Evolutionary conservation across 2,113 vertebrate species (phyloP), one percentile per base, ranked within the genome.

Genomic region (Atherinomorus stipes): DNA sequence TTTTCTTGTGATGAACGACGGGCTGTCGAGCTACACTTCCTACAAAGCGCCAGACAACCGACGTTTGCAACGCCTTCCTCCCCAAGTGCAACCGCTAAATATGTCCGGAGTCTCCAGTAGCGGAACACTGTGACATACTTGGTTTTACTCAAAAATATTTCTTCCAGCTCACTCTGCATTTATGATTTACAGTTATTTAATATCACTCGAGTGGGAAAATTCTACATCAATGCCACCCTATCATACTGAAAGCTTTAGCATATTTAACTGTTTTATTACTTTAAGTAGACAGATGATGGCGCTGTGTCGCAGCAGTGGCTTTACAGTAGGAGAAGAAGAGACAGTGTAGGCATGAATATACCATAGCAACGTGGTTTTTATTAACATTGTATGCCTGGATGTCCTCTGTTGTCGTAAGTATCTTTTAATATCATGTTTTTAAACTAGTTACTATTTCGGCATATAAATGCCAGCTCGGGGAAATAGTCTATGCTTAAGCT

Each of bases 11-110:
- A 0, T n/a, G 21, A 49, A 22, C 28, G 74, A 71, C 19, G 12
- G 42, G 67, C 38, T 52, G 16, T 12, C 18, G 11, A 54, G 4
- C 34, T 21, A 28, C 40, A 73, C 67, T 74, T 79, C 64, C 60
- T 60, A 45, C 21, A 42, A 13, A 57, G 31, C 13, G 70, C 18
- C 53, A 47, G 44, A 45, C 6, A 19, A 47, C 4, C 44, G 6
- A 9, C 13, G 23, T 58, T 71, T 58, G 59, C 45, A 16, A 26
- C 34, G 26, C 12, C 51, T 19, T 2, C 23, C 16, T 13, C 31
- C 18, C 0, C 16, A n/a, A n/a, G 84, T 80, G 84, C 74, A 78
- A 72, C 90, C 1, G 11, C 21, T 16, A 76, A 85, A 86, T 80
- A 15, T 28, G 68, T 82, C 86, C 86, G 81, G 53, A 42, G 50